phyloP scores from a whole-genome alignment of 2,113 vertebrate species.

The Morone saxatilis region DNA sequence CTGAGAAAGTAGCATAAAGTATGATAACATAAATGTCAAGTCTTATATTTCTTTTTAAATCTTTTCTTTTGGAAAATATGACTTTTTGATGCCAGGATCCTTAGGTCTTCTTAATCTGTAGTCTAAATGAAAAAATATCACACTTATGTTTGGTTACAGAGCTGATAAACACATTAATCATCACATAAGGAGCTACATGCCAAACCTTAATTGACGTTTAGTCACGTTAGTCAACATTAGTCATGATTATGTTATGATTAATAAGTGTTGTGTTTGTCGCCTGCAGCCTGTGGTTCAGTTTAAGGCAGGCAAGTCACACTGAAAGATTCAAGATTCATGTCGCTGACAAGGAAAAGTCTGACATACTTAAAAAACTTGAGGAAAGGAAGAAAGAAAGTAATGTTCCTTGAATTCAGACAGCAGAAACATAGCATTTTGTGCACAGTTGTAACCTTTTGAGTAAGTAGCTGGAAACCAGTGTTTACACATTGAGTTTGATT shows the following conservation, averaged over 20 bases:
- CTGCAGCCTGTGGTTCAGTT: background rate
- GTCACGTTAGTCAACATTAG: background rate
- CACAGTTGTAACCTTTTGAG: too few species aligned
- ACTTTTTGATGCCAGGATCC: background rate
- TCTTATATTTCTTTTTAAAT: background rate
- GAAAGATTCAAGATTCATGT: background rate
- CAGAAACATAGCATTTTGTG: background rate
- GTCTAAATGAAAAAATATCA: background rate
- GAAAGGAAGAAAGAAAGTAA: too few species aligned
- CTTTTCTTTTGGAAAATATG: too few species aligned
- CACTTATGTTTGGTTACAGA: slow-evolving; percentile 11
- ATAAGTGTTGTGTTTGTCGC: background rate
- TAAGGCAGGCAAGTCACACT: background rate
- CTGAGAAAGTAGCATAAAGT: background rate
- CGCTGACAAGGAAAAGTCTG: background rate
- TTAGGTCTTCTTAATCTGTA: background rate
- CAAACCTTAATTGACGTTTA: slow-evolving; percentile 1
- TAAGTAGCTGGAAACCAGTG: background rate
- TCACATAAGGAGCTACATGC: background rate
- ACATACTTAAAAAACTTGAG: too few species aligned
- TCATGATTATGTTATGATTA: background rate
- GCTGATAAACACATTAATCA: slow-evolving; percentile 25
- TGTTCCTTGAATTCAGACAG: background rate
- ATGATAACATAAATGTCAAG: background rate
- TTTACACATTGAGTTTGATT: background rate